phyloP scores from a whole-genome alignment of 2,888 invertebrate genomes.

The Andrena marginata region DNA sequence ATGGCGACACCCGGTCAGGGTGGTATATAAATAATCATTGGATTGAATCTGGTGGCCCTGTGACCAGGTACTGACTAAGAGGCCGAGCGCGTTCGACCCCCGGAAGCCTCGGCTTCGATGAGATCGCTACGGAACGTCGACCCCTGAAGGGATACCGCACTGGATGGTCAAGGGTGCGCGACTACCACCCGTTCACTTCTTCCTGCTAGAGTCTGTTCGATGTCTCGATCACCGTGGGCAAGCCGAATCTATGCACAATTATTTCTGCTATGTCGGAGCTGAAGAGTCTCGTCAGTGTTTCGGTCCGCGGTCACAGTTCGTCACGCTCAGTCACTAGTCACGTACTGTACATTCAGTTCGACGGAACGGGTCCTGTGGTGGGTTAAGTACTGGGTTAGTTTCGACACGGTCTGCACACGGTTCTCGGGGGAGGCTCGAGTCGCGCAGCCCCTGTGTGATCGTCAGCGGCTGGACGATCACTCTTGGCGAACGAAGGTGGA shows the following conservation, averaged over 20 bases:
- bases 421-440: slow-evolving; percentile 41
- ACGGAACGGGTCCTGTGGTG: neutral
- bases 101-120: neutral
- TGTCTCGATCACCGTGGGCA: slow-evolving; percentile 23
- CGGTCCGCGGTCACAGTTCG: slow-evolving; percentile 40
- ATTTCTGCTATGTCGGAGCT: neutral
- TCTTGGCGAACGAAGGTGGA: slow-evolving; percentile 69
- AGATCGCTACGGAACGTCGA: slow-evolving; percentile 44
- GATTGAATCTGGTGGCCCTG: slow-evolving; percentile 68
- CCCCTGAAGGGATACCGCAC: slow-evolving; percentile 61
- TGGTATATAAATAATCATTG: slow-evolving; percentile 75
- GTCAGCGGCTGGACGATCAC: slow-evolving; percentile 57
- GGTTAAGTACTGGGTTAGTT: neutral
- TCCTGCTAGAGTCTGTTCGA: slow-evolving; percentile 17
- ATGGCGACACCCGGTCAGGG: slow-evolving; percentile 58
- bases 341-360: slow-evolving; percentile 5
- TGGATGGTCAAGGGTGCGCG: slow-evolving; percentile 51
- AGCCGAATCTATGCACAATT: slow-evolving; percentile 16
- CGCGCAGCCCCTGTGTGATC: slow-evolving; percentile 62
- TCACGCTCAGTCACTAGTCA: slow-evolving; percentile 58
- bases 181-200: slow-evolving; percentile 55
- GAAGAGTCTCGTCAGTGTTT: slow-evolving; percentile 15
- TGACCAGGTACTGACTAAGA: slow-evolving; percentile 69
- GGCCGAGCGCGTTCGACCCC: slow-evolving; percentile 44
- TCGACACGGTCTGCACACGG: slow-evolving; percentile 17